Evolutionary conservation across 1,140 invertebrate genomes (phyloP).

Genomic region (Euwallacea similis): DNA sequence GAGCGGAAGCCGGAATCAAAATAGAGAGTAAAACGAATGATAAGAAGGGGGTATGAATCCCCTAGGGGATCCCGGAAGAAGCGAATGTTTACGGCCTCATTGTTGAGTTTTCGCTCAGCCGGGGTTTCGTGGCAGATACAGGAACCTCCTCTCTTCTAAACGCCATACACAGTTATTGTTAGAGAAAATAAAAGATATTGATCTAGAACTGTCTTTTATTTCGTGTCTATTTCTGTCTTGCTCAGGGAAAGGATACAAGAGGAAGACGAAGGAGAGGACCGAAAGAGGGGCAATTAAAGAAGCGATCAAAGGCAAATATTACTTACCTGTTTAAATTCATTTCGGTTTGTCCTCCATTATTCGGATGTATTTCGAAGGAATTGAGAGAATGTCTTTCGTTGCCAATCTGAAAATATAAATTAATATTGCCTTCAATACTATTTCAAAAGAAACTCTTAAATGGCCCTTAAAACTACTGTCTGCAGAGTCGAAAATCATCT

Average conservation of each 20-base stretch:
- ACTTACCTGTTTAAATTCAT: background rate
- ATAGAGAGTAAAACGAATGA: constrained; percentile 2
- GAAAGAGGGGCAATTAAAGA: too few species aligned
- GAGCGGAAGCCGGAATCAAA: constrained; percentile 1
- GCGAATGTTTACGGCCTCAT: too few species aligned
- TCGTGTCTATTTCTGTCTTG: background rate
- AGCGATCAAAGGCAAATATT: too few species aligned
- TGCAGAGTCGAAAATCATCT: background rate
- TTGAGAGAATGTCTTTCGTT: background rate
- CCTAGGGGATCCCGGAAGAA: background rate
- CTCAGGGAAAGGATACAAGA: too few species aligned
- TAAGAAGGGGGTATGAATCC: background rate
- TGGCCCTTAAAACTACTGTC: background rate
- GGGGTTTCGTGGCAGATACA: too few species aligned
- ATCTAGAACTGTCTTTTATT: constrained; percentile 9
- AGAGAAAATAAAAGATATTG: constrained; percentile 19
- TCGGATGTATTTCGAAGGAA: background rate
- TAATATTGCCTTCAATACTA: too few species aligned
- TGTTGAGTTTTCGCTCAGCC: too few species aligned
- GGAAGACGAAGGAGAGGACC: too few species aligned
- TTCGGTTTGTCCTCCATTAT: background rate
- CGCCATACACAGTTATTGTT: constrained; percentile 18
- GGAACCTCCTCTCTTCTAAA: background rate
- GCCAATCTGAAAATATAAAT: background rate
- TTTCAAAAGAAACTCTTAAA: background rate